phyloP scores from a whole-genome alignment of 2,113 vertebrate species.

The Martes martes region DNA sequence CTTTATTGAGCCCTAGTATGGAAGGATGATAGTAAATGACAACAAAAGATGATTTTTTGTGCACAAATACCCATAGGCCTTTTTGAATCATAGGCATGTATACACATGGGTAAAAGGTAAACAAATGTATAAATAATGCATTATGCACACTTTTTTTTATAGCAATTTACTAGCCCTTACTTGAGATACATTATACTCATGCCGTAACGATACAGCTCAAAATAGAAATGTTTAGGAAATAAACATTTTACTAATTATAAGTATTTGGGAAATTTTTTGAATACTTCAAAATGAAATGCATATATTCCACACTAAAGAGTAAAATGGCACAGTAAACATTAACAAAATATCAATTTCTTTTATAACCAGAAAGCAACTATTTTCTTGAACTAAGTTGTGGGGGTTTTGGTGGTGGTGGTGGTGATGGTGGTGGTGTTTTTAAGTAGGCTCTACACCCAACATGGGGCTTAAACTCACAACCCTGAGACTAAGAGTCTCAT shows the following conservation, averaged over 20 bases:
- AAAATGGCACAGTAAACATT: background rate
- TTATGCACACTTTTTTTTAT: background rate
- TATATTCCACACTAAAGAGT: background rate
- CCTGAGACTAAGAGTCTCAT: background rate
- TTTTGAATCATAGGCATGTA: background rate
- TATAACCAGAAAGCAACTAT: background rate
- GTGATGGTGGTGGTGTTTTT: background rate
- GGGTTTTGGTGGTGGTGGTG: background rate
- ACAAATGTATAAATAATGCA: background rate
- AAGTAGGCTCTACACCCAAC: background rate
- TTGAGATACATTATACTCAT: background rate
- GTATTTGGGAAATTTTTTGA: background rate
- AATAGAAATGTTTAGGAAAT: background rate
- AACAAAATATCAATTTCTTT: background rate
- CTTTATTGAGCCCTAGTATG: background rate
- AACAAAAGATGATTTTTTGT: background rate
- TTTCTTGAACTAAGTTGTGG: background rate
- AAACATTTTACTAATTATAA: background rate
- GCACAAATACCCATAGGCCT: background rate
- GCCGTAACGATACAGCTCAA: background rate
- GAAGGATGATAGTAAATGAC: background rate
- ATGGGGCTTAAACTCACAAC: background rate
- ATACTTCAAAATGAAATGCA: constrained; percentile 5
- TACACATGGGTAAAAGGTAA: background rate
- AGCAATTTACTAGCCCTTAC: background rate